These are phyloP conservation scores for Corella eumyota DNA, from an alignment of 23 tunicate species.

Conservation along the genomic window DNA sequence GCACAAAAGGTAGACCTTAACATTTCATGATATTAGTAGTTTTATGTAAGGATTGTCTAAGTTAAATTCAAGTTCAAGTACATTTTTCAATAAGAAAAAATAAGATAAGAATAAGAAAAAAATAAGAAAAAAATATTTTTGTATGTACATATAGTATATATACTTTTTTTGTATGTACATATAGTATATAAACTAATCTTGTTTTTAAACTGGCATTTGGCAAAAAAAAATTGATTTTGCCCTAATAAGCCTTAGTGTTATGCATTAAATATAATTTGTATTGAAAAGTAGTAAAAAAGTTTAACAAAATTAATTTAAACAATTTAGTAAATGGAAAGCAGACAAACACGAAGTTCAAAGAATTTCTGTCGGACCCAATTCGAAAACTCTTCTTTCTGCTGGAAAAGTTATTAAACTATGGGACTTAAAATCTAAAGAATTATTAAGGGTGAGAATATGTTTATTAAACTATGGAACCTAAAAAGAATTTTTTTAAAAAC, in stretches of 20 bases:
- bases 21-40: background rate
- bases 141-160: too few relatives aligned
- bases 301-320: too few relatives aligned
- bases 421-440: conserved; percentile 60
- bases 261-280: too few relatives aligned
- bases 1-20: conserved; percentile 39
- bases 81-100: background rate
- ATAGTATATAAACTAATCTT: too few relatives aligned
- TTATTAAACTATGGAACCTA: background rate
- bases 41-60: too few relatives aligned
- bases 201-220: too few relatives aligned
- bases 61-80: too few relatives aligned
- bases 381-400: conserved; percentile 50
- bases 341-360: conserved; percentile 51
- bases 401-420: conserved; percentile 68
- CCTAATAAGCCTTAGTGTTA: too few relatives aligned
- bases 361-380: conserved; percentile 43
- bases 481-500: background rate
- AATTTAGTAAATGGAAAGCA: conserved; percentile 91
- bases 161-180: too few relatives aligned
- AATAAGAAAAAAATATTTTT: too few relatives aligned
- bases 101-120: background rate
- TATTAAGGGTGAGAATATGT: conserved; percentile 34
- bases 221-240: too few relatives aligned
- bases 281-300: conserved; percentile 1